A percentile compares a stretch with the other conserved stretches of the same genome.
These are phyloP conservation scores for Jacana jacana DNA, from an alignment of 2,113 vertebrate species.

Conservation along the genomic window DNA sequence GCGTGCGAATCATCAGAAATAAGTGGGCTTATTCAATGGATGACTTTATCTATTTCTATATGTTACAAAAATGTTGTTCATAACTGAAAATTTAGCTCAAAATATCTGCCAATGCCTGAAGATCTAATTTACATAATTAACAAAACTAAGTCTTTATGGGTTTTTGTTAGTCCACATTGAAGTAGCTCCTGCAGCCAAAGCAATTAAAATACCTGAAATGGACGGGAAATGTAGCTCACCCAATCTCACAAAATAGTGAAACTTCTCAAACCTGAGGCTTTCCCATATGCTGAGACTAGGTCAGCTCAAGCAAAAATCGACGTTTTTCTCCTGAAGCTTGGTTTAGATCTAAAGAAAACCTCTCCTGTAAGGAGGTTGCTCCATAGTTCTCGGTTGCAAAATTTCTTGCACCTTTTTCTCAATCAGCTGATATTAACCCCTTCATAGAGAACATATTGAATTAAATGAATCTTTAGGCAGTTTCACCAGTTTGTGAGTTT, in stretches of 20 bases:
- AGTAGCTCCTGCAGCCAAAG: neutral
- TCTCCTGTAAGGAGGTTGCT: neutral
- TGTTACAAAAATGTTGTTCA: neutral
- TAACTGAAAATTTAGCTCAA: neutral
- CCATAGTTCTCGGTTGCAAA: neutral
- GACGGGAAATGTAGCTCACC: neutral
- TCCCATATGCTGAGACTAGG: neutral
- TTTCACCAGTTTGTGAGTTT: neutral
- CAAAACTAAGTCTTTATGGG: neutral
- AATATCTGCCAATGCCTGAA: neutral
- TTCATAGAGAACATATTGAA: neutral
- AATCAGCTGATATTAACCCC: neutral
- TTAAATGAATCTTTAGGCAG: neutral
- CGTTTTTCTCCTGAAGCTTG: neutral
- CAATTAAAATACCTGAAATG: neutral
- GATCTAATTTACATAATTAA: neutral
- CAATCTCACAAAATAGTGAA: neutral
- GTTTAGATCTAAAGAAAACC: neutral
- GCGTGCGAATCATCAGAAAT: neutral
- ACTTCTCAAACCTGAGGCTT: neutral
- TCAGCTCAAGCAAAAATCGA: neutral
- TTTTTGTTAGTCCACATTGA: neutral
- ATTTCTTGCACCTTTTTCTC: constrained; percentile 40
- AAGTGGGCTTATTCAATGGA: neutral
- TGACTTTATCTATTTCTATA: neutral